These are phyloP conservation scores for Cydia splendana DNA, from an alignment of 1,140 invertebrate species.

Conservation along the genomic window DNA sequence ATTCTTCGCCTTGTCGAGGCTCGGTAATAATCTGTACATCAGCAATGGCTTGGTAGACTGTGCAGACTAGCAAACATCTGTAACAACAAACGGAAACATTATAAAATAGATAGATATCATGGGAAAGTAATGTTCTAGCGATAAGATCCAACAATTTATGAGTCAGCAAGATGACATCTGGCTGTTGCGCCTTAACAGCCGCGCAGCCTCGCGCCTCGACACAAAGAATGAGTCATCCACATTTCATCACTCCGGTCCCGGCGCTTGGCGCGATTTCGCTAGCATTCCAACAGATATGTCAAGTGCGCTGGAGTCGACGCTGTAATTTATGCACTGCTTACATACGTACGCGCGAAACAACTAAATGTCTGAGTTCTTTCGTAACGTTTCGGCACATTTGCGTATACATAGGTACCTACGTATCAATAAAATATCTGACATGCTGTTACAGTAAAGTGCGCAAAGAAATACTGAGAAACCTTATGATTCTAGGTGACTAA, in stretches of 20 bases:
- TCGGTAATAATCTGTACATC: conserved; percentile 80
- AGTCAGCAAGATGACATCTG: conserved; percentile 60
- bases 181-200: conserved; percentile 46
- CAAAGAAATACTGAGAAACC: conserved; percentile 61
- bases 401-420: conserved; percentile 40
- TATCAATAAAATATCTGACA: conserved; percentile 41
- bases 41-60: conserved; percentile 53
- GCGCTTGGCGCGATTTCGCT: conserved; percentile 27
- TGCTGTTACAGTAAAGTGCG: conserved; percentile 40
- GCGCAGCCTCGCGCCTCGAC: conserved; percentile 37
- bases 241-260: conserved; percentile 57
- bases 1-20: conserved; percentile 79
- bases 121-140: conserved; percentile 42
- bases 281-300: conserved; percentile 29
- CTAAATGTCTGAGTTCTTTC: conserved; percentile 41
- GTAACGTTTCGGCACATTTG: conserved; percentile 51
- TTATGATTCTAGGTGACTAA: conserved; percentile 48
- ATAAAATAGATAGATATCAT: conserved; percentile 42
- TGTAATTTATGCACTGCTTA: conserved; percentile 23
- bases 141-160: conserved; percentile 50
- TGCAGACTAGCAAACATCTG: conserved; percentile 72
- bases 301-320: conserved; percentile 20
- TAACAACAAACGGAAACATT: conserved; percentile 58
- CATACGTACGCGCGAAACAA: not conserved
- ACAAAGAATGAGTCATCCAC: conserved; percentile 62